Evolutionary conservation across 2,113 vertebrate species (phyloP), one percentile per base, ranked within the genome.

Genomic region (Dipodomys spectabilis): DNA sequence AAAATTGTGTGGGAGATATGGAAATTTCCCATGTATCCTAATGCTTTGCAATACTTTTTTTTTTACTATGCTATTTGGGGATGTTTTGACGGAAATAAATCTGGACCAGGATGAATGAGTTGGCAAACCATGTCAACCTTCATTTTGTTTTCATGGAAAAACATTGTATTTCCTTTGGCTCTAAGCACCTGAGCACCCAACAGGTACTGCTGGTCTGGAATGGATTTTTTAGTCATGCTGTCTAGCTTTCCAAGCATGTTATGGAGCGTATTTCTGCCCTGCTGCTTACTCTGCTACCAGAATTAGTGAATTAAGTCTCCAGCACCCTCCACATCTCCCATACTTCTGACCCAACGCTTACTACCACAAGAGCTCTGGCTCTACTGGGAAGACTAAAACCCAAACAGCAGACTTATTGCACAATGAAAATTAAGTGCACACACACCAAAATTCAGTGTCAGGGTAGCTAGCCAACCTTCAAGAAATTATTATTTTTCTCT

Each of bases 361-460:
- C 19, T 64, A 32, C 71, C 77, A 35, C 18, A 82, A 85, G 88
- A 82, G 73, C 82, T 25, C 7, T 0, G 22, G 88, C 35, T 7
- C 13, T 89, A 57, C 72, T 77, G 62, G 72, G 44, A 91, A 88
- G 60, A 67, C 22, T 27, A 65, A 79, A 16, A 77, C 62, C 67
- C 35, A 77, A 73, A 64, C 77, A 84, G 18, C 25, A 86, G 64
- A 23, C 27, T 69, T 72, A 27, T 62, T 91, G 75, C 88, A 74
- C n/a, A 80, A 86, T 35, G 49, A 89, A 86, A 69, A 81, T 62
- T 18, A 86, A 86, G 67, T 83, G 92, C 28, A 65, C 25, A 35
- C 49, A 49, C 49, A 84, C 62, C 3, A 30, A 32, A 81, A 83
- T 74, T 86, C 94, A 65, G 3, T 69, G 57, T 35, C 35, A 86